These are phyloP conservation scores for Pteropus rufus DNA, from an alignment of 2,797 vertebrate genomes.

Conservation along the genomic window DNA sequence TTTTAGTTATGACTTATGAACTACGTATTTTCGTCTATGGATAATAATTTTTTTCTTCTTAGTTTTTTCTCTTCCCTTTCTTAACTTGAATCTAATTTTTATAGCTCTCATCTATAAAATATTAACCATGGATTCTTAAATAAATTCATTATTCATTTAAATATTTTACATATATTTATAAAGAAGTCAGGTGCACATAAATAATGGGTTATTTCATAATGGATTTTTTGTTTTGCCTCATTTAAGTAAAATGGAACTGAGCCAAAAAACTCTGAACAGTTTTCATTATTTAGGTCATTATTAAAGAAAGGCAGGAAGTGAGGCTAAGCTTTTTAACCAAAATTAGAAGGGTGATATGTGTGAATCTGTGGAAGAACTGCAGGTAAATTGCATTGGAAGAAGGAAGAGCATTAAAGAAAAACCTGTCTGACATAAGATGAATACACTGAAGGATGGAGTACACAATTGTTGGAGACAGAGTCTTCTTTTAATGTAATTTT, in stretches of 20 bases:
- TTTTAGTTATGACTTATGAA: slow-evolving; percentile 35
- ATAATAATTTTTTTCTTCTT: slow-evolving; percentile 25
- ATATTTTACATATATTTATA: slow-evolving; percentile 27
- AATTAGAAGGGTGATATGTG: neutral
- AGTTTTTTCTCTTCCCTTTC: neutral
- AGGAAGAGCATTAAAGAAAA: neutral
- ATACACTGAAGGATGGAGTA: neutral
- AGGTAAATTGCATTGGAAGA: neutral
- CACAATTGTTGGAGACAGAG: neutral
- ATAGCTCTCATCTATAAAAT: slow-evolving; percentile 14
- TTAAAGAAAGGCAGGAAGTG: neutral
- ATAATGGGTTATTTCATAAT: neutral
- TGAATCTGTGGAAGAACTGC: neutral
- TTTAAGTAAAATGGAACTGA: slow-evolving; percentile 19
- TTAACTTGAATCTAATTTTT: slow-evolving; percentile 42
- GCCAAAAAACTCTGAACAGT: neutral
- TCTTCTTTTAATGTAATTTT: neutral
- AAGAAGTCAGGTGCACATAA: slow-evolving; percentile 30
- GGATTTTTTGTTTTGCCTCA: neutral
- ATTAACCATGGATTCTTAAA: slow-evolving; percentile 40
- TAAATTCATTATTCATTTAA: slow-evolving; percentile 35
- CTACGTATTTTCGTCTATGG: neutral
- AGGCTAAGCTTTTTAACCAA: neutral
- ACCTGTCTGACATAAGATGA: neutral
- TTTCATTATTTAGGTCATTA: neutral